A percentile compares a stretch with the other conserved stretches of the same genome.
Evolutionary conservation across 2,797 vertebrate genomes (phyloP).

Genomic region (Bradypodion ventrale): DNA sequence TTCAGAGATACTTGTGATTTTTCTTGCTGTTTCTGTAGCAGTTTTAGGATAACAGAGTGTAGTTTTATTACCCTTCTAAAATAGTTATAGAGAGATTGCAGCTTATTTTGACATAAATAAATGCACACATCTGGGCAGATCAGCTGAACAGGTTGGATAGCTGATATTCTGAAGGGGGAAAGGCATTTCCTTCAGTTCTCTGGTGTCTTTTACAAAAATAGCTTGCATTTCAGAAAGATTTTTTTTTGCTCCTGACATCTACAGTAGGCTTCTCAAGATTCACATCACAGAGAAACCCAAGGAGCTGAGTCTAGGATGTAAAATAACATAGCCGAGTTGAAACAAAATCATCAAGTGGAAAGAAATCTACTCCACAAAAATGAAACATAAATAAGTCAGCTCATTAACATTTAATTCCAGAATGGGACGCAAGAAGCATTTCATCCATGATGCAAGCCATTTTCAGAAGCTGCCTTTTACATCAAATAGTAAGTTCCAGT

Average conservation of each 20-base stretch:
- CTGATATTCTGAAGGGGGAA: neutral
- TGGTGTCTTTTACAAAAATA: slow-evolving; percentile 34
- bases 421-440: accelerated
- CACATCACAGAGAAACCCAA: slow-evolving; percentile 45
- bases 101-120: neutral
- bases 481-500: neutral
- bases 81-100: neutral
- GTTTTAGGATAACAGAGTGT: neutral
- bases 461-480: slow-evolving; percentile 6
- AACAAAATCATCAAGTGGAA: slow-evolving; percentile 36
- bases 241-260: slow-evolving; percentile 21
- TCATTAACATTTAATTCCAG: slow-evolving; percentile 29
- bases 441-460: neutral
- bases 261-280: slow-evolving; percentile 37
- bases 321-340: neutral
- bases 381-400: neutral
- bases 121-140: neutral
- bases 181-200: neutral
- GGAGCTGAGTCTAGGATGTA: slow-evolving; percentile 13
- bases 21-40: accelerated
- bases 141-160: neutral
- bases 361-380: neutral
- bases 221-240: slow-evolving; percentile 35
- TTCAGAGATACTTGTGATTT: too few species aligned
- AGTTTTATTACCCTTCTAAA: neutral